Percentiles rank a stretch among this genome's conserved stretches.
Conservation (phyloP, 2,797 vertebrate species). For the Catamblyrhynchus diadema region DNA sequence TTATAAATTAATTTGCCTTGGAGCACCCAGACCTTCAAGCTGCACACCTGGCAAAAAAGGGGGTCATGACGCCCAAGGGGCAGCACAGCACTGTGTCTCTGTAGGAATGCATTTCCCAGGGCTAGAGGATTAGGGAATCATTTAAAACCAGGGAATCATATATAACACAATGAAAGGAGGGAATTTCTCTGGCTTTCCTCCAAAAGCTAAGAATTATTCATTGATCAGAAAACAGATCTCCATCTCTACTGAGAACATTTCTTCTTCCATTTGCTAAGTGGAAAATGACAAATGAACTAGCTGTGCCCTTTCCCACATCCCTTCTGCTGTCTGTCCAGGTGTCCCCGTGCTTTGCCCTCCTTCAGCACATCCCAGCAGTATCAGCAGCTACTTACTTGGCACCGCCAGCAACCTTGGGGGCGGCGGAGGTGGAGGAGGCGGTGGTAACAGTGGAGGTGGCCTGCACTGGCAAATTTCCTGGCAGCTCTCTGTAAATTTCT, state of each 20-base stretch:
- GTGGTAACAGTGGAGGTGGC: conserved; percentile 88
- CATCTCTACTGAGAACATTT: conserved; percentile 56
- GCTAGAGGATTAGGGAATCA: neutral
- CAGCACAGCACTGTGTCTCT: rapidly evolving
- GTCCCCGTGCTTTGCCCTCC: rapidly evolving
- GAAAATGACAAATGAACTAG: conserved; percentile 61
- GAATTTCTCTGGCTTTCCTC: conserved; percentile 40
- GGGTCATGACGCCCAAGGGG: neutral
- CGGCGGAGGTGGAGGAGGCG: conserved; percentile 88
- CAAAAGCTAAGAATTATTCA: conserved; percentile 44
- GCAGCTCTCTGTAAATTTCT: conserved; percentile 86
- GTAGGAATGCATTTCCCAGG: neutral
- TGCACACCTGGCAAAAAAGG: neutral
- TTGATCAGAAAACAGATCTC: conserved; percentile 61
- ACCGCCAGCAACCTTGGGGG: conserved; percentile 74
- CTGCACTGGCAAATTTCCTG: conserved; percentile 91
- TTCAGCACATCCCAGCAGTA: neutral
- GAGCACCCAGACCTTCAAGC: neutral
- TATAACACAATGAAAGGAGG: neutral
- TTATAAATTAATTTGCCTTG: neutral
- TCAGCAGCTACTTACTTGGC: conserved; percentile 65
- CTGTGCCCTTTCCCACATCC: neutral
- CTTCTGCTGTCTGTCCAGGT: neutral
- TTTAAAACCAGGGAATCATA: neutral
- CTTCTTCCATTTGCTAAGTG: conserved; percentile 67